phyloP scores from a whole-genome alignment of 2,888 invertebrate species.

The Diarsia rubi region DNA sequence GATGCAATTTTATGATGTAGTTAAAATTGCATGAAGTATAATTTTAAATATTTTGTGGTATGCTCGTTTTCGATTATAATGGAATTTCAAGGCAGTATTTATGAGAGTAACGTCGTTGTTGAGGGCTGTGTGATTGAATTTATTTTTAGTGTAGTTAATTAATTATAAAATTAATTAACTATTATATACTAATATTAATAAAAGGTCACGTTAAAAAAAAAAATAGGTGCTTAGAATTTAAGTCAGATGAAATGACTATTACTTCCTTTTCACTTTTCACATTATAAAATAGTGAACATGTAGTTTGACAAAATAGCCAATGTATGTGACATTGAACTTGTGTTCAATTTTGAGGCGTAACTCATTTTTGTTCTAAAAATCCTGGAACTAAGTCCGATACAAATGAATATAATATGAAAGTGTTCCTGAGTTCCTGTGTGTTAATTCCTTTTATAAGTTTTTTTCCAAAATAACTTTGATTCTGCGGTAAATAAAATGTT shows the following conservation, averaged over 20 bases:
- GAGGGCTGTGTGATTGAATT: constrained; percentile 3
- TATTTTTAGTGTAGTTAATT: not conserved
- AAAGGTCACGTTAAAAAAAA: too few species aligned
- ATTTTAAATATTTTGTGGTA: constrained; percentile 54
- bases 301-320: too few species aligned
- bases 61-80: constrained; percentile 38
- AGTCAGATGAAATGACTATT: too few species aligned
- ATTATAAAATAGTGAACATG: too few species aligned
- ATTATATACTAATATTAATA: too few species aligned
- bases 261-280: too few species aligned
- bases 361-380: not conserved
- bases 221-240: too few species aligned
- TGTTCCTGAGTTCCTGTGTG: not conserved
- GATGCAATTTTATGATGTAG: constrained; percentile 63
- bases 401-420: not conserved
- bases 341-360: not conserved
- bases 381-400: not conserved
- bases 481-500: not conserved
- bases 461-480: not conserved
- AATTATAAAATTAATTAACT: too few species aligned
- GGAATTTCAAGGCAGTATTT: constrained; percentile 29
- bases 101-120: constrained; percentile 1
- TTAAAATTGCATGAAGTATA: constrained; percentile 51
- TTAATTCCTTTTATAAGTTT: not conserved
- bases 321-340: not conserved